phyloP scores from a whole-genome alignment of 1,140 invertebrate species.

The Drepana arcuata region DNA sequence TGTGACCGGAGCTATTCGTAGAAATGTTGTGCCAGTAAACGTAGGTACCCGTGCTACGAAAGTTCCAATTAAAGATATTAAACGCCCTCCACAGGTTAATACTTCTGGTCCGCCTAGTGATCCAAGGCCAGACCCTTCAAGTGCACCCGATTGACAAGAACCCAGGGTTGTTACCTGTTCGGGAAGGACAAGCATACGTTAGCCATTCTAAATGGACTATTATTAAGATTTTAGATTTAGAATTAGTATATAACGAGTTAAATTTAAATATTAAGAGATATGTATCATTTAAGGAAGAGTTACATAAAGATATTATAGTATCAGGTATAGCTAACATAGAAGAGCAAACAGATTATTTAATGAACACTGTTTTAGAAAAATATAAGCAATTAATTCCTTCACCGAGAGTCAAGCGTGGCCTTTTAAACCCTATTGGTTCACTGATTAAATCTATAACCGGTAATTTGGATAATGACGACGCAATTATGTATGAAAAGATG shows the following conservation, averaged over 20 bases:
- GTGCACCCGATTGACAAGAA: constrained; percentile 18
- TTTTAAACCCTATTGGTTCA: constrained; percentile 17
- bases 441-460: constrained; percentile 23
- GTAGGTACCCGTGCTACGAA: constrained; percentile 36
- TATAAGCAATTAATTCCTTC: constrained; percentile 11
- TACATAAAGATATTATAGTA: constrained; percentile 2
- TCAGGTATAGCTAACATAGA: constrained; percentile 3
- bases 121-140: constrained; percentile 19
- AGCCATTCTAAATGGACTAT: constrained; percentile 21
- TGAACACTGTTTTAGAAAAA: constrained; percentile 13
- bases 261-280: constrained; percentile 9
- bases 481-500: constrained; percentile 16
- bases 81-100: constrained; percentile 18
- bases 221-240: constrained; percentile 23
- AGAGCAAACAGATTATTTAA: constrained; percentile 13
- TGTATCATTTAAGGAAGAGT: constrained; percentile 7
- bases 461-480: constrained; percentile 20
- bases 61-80: constrained; percentile 22
- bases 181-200: constrained; percentile 12
- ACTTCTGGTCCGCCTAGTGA: constrained; percentile 4
- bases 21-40: constrained; percentile 6
- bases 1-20: constrained; percentile 3
- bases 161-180: constrained; percentile 19
- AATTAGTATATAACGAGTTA: constrained; percentile 8
- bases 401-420: constrained; percentile 3